Percentiles rank a stretch among this genome's conserved stretches.
Evolutionary conservation across 2,113 vertebrate genomes (phyloP).

Genomic region (Alligator mississippiensis): DNA sequence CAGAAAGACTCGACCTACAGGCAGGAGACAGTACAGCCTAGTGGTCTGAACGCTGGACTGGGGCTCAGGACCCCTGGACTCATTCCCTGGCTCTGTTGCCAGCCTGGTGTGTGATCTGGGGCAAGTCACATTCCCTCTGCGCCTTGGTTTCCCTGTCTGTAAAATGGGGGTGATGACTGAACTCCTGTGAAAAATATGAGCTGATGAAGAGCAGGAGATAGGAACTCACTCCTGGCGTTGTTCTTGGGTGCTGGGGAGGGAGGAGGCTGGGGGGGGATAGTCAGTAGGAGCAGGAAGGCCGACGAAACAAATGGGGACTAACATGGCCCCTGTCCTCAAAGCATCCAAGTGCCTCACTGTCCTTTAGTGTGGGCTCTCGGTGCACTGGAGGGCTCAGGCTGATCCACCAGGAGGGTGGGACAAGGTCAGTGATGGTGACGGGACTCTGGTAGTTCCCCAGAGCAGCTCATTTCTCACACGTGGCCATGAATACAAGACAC

Average conservation of each 20-base stretch:
- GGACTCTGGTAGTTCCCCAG: too few relatives aligned
- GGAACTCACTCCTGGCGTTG: not conserved
- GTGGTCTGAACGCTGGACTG: not conserved
- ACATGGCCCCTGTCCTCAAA: not conserved
- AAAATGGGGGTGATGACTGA: not conserved
- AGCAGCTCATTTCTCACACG: too few relatives aligned
- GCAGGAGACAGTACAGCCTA: not conserved
- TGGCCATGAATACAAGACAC: too few relatives aligned
- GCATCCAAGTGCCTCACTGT: not conserved
- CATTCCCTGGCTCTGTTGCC: not conserved
- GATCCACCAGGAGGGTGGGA: too few relatives aligned
- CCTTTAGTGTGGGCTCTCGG: too few relatives aligned
- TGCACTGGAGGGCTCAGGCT: too few relatives aligned
- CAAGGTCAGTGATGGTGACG: too few relatives aligned
- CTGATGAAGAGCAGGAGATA: not conserved
- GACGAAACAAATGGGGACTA: not conserved
- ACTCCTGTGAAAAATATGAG: not conserved
- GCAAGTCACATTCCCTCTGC: not conserved
- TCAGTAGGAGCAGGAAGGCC: not conserved
- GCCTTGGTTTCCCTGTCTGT: not conserved
- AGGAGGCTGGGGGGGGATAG: not conserved
- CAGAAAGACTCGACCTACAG: not conserved
- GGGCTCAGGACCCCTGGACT: not conserved
- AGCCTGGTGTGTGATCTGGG: not conserved
- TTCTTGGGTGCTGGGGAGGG: not conserved